Evolutionary conservation across 35 echinoderm and acorn worm species (phyloP), one percentile per base, ranked within the genome.

Genomic region (Apostichopus californicus): DNA sequence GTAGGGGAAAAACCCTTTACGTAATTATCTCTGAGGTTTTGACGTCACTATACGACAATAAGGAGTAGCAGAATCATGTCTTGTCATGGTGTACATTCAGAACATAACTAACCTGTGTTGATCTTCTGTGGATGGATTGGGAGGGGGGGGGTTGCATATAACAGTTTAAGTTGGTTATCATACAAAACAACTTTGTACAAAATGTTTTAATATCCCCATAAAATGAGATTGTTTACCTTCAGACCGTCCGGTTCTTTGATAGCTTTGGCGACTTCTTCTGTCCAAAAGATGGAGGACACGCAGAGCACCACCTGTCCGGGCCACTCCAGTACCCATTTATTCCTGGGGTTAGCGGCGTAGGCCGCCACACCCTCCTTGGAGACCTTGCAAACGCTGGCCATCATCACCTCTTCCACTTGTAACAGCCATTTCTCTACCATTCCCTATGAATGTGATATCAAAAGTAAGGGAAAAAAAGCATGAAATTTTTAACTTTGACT

Each of bases 371-470:
- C 95, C 6, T 99, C 97, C 83, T 93, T 94, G 85, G 91, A 93
- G 18, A 94, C 95, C 71, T 96, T 99, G 28, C 88, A 71, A 13
- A 96, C 91, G 83, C 97, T 98, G 85, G 87, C 54, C 1, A 96
- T 99, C 97, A 99, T 99, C 25, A 96, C 92, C 54, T 96, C 93
- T 58, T 96, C 97, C 7, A 99, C 97, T 82, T 99, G 97, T 34
- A 87, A 28, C 54, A 99, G 79, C 97, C 95, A 99, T 83, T 99
- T 99, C 90, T 99, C 97, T 14, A 99, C 97, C 97, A 99, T 99
- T 63, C 97, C 97, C 97, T 99, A 61, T 5, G 84, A 52, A 91
- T 54, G 52, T 24, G 28, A 86, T 18, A 75, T 23, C 17, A 21
- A 57, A 72, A 72, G 12, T 2, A 61, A 61, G 58, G 7, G 6